phyloP scores from a whole-genome alignment of 2,888 invertebrate species.

The Eudasyphora cyanicolor region DNA sequence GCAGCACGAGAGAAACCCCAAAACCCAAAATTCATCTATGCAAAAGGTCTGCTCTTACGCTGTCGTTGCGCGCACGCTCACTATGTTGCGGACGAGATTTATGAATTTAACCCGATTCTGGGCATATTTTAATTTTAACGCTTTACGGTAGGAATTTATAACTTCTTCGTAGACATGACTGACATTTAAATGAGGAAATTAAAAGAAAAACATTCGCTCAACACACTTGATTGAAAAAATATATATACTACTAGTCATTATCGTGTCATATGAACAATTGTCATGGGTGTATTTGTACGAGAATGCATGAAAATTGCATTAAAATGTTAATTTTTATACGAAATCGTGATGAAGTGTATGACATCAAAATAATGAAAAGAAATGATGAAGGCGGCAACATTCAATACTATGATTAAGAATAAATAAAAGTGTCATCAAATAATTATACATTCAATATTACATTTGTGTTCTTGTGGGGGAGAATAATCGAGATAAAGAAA shows the following conservation, averaged over 20 bases:
- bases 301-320: not conserved
- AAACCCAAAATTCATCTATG: too few relatives aligned
- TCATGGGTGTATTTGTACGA: slow-evolving; percentile 33
- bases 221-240: slow-evolving; percentile 15
- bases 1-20: not conserved
- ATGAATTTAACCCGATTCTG: slow-evolving; percentile 60
- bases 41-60: not conserved
- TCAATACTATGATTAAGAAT: too few relatives aligned
- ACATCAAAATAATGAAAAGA: not conserved
- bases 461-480: too few relatives aligned
- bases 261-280: not conserved
- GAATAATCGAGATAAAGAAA: too few relatives aligned
- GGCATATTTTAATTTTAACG: slow-evolving; percentile 53
- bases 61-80: not conserved
- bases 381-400: too few relatives aligned
- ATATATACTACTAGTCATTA: not conserved
- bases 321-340: not conserved
- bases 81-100: slow-evolving; percentile 39
- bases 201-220: slow-evolving; percentile 8
- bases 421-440: too few relatives aligned
- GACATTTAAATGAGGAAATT: slow-evolving; percentile 57
- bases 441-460: too few relatives aligned
- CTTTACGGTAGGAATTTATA: slow-evolving; percentile 38
- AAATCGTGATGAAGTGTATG: not conserved
- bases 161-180: slow-evolving; percentile 45